A percentile compares a stretch with the other conserved stretches of the same genome.
These are phyloP conservation scores for Lysandra bellargus DNA, from an alignment of 2,888 invertebrate species.

Conservation along the genomic window DNA sequence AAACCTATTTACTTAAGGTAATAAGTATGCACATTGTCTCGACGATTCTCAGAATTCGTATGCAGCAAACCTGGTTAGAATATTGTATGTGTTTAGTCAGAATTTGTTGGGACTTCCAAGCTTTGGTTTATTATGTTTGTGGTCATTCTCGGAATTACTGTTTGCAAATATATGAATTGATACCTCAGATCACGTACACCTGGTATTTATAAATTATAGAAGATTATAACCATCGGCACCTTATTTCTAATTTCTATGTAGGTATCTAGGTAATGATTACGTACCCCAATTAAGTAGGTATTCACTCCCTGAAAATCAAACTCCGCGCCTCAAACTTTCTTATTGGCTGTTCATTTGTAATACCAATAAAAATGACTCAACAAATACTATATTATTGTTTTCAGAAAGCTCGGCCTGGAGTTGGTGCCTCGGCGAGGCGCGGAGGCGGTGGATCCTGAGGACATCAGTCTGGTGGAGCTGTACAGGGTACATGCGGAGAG, in stretches of 20 bases:
- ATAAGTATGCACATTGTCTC: constrained; percentile 1
- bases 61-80: constrained; percentile 11
- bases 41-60: constrained; percentile 7
- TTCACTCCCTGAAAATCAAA: no score
- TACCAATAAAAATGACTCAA: neutral
- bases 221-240: no score
- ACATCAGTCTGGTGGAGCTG: constrained; percentile 92
- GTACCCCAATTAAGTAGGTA: no score
- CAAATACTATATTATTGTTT: constrained; percentile 41
- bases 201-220: neutral
- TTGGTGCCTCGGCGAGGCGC: constrained; percentile 94
- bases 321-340: no score
- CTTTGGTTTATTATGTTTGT: constrained; percentile 7
- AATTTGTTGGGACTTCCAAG: constrained; percentile 12
- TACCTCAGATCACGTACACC: constrained; percentile 15
- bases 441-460: constrained; percentile 93
- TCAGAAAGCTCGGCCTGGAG: constrained; percentile 94
- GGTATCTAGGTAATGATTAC: no score
- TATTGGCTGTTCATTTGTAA: no score
- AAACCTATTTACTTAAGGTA: constrained; percentile 3
- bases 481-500: constrained; percentile 90
- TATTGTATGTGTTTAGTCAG: constrained; percentile 29
- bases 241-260: no score
- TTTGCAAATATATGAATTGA: constrained; percentile 13
- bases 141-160: constrained; percentile 19